phyloP scores from a whole-genome alignment of 2,113 vertebrate genomes.

The Monopterus albus region DNA sequence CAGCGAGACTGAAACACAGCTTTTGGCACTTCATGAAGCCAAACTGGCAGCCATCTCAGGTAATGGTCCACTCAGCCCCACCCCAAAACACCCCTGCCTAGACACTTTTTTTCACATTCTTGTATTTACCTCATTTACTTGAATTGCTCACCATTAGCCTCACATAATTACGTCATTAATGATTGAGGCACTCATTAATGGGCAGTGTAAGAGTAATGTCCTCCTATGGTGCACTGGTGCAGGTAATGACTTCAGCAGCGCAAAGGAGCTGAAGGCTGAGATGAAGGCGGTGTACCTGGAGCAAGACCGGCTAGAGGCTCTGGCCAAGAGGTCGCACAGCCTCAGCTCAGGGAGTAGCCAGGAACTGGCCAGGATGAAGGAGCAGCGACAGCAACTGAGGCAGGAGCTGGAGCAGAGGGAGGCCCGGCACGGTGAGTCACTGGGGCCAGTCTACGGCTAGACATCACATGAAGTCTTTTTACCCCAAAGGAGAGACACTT shows the following conservation, averaged over 20 bases:
- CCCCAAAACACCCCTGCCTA: slow-evolving; percentile 6
- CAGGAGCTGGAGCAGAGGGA: slow-evolving; percentile 84
- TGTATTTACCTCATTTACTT: slow-evolving; percentile 59
- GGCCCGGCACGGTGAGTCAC: slow-evolving; percentile 84
- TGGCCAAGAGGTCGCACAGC: slow-evolving; percentile 82
- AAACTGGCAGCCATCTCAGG: slow-evolving; percentile 87
- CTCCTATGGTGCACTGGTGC: slow-evolving; percentile 35
- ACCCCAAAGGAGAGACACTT: too few species aligned
- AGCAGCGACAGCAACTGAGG: slow-evolving; percentile 82
- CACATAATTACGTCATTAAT: slow-evolving; percentile 61
- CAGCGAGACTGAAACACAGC: slow-evolving; percentile 87
- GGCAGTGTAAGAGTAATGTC: slow-evolving; percentile 44
- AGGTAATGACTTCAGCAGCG: slow-evolving; percentile 89
- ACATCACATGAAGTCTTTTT: not conserved
- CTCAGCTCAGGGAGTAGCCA: slow-evolving; percentile 81
- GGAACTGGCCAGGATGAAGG: slow-evolving; percentile 84
- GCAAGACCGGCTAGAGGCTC: slow-evolving; percentile 84
- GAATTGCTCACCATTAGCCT: slow-evolving; percentile 41
- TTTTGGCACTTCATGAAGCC: slow-evolving; percentile 88
- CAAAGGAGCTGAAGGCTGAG: slow-evolving; percentile 88
- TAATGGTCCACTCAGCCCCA: slow-evolving; percentile 27
- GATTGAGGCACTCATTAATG: slow-evolving; percentile 58
- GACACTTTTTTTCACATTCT: slow-evolving; percentile 33
- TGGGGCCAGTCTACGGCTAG: not conserved
- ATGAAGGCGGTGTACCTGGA: slow-evolving; percentile 84